A percentile compares a stretch with the other conserved stretches of the same genome.
These are phyloP conservation scores for Trissolcus japonicus DNA, from an alignment of 2,888 invertebrate species.

Conservation along the genomic window DNA sequence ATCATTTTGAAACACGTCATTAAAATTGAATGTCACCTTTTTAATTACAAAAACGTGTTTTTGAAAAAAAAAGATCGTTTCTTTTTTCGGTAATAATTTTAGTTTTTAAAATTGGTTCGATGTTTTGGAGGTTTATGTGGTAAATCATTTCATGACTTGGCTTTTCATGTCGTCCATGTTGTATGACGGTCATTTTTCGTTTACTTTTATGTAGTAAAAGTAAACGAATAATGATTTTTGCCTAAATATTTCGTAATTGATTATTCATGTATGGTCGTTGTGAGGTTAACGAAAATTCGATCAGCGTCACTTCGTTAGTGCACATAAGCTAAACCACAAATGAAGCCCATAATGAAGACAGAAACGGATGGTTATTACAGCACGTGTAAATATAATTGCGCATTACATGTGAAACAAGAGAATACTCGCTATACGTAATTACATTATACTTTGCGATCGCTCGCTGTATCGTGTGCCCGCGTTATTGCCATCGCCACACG, in stretches of 20 bases:
- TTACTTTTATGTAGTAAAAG: no score
- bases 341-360: slow-evolving; percentile 62
- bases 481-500: slow-evolving; percentile 62
- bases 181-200: no score
- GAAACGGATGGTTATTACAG: slow-evolving; percentile 58
- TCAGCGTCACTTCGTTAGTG: slow-evolving; percentile 51
- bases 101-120: no score
- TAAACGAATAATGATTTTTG: slow-evolving; percentile 10
- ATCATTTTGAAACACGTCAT: no score
- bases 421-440: slow-evolving; percentile 63
- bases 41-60: no score
- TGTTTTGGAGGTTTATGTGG: no score
- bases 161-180: no score
- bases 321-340: slow-evolving; percentile 46
- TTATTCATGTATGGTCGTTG: slow-evolving; percentile 34
- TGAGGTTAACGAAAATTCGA: slow-evolving; percentile 48
- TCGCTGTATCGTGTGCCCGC: slow-evolving; percentile 34
- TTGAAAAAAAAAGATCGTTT: no score
- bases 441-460: slow-evolving; percentile 64
- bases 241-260: slow-evolving; percentile 47
- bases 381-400: slow-evolving; percentile 61
- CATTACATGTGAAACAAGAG: slow-evolving; percentile 59
- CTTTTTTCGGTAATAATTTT: no score
- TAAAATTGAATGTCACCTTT: no score
- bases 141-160: no score